Percentiles rank a stretch among this genome's conserved stretches.
phyloP scores from a whole-genome alignment of 2,113 vertebrate genomes.

The Etheostoma spectabile region DNA sequence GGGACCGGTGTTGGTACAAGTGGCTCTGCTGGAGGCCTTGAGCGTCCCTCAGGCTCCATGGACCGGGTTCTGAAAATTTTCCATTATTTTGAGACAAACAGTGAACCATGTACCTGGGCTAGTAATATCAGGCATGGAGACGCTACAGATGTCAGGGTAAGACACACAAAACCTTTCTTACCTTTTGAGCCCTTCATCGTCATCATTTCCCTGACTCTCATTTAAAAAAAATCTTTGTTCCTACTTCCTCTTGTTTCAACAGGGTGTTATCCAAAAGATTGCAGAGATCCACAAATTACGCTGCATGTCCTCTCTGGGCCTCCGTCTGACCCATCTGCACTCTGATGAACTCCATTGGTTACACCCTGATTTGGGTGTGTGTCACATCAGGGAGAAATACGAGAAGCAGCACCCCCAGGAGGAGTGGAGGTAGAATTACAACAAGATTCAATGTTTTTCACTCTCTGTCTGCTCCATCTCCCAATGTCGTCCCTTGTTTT shows the following conservation, averaged over 20 bases:
- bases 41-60: conserved; percentile 91
- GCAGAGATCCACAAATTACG: conserved; percentile 96
- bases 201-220: neutral
- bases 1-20: conserved; percentile 77
- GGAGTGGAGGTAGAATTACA: conserved; percentile 93
- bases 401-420: conserved; percentile 94
- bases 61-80: conserved; percentile 96
- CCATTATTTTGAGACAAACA: conserved; percentile 96
- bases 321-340: conserved; percentile 94
- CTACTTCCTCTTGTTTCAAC: conserved; percentile 42
- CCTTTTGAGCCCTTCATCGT: fast-evolving
- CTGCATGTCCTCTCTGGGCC: conserved; percentile 94
- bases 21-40: conserved; percentile 88
- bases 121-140: conserved; percentile 98
- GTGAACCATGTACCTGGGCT: conserved; percentile 93
- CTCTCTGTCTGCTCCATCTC: neutral
- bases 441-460: neutral
- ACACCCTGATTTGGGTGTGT: conserved; percentile 96
- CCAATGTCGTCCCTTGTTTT: neutral
- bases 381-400: conserved; percentile 94
- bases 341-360: conserved; percentile 97
- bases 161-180: conserved; percentile 29
- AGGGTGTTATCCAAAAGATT: conserved; percentile 99
- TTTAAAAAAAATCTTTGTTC: neutral
- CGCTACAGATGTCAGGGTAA: conserved; percentile 95